These are phyloP conservation scores for Petrolisthes manimaculis DNA, from an alignment of 2,888 invertebrate genomes.

Conservation along the genomic window DNA sequence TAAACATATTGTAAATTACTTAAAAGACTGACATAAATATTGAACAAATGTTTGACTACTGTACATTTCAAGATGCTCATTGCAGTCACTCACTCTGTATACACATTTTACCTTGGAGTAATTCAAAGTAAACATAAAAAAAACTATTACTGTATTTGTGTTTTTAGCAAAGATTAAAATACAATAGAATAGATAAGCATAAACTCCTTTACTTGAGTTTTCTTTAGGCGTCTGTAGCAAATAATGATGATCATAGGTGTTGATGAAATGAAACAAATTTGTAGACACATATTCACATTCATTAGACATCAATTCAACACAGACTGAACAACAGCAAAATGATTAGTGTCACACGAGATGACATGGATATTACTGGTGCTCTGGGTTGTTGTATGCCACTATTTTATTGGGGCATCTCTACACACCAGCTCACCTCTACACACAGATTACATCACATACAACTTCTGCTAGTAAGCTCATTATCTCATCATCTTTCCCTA, in stretches of 20 bases:
- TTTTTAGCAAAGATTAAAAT: no score
- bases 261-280: slow-evolving; percentile 41
- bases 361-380: slow-evolving; percentile 27
- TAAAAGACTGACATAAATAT: no score
- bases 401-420: slow-evolving; percentile 22
- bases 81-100: no score
- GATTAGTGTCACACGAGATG: slow-evolving; percentile 51
- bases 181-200: no score
- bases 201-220: no score
- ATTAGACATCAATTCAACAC: slow-evolving; percentile 56
- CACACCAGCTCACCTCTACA: slow-evolving; percentile 38
- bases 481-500: background rate
- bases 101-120: no score
- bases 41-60: no score
- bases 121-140: no score
- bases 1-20: no score
- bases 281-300: slow-evolving; percentile 46
- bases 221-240: no score
- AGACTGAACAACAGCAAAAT: slow-evolving; percentile 54
- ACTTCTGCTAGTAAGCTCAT: slow-evolving; percentile 35
- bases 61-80: no score
- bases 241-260: background rate
- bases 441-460: slow-evolving; percentile 22
- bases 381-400: slow-evolving; percentile 4
- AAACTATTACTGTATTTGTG: no score